Conservation (phyloP, 2,797 vertebrate genomes). For the Siniperca scherzeri region DNA sequence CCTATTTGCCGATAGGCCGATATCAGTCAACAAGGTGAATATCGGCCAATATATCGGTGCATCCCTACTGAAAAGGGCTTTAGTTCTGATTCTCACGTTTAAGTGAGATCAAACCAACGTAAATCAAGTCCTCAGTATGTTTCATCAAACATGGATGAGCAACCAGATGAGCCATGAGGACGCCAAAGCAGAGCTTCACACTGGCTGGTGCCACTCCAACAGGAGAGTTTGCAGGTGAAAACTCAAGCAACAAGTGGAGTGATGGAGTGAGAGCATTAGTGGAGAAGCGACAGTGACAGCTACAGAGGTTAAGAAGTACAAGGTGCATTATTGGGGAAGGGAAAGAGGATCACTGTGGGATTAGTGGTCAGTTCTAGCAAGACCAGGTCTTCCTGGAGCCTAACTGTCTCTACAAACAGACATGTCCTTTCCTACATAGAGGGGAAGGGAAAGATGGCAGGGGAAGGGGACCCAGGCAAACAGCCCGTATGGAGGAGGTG, state of each 20-base stretch:
- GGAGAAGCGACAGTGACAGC: constrained; percentile 27
- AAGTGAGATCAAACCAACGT: constrained; percentile 16
- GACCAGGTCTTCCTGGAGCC: constrained; percentile 39
- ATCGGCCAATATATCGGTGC: too few relatives aligned
- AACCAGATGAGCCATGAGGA: constrained; percentile 47
- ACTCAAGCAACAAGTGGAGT: constrained; percentile 66
- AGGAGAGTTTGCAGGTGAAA: constrained; percentile 58
- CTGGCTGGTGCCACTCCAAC: constrained; percentile 68
- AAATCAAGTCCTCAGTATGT: constrained; percentile 7
- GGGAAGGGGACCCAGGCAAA: constrained; percentile 28
- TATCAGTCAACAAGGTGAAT: too few relatives aligned
- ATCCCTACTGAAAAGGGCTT: constrained; percentile 9
- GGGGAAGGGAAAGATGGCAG: constrained; percentile 24
- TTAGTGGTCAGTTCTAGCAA: constrained; percentile 66
- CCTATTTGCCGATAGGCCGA: too few relatives aligned
- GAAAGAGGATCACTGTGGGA: constrained; percentile 48
- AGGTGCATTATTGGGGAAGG: constrained; percentile 47
- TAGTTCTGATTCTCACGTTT: background rate
- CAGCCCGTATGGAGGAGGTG: constrained; percentile 33
- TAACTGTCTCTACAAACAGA: constrained; percentile 43
- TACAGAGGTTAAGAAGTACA: constrained; percentile 44
- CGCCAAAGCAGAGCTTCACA: constrained; percentile 55
- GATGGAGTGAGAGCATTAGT: constrained; percentile 48
- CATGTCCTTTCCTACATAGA: constrained; percentile 24
- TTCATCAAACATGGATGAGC: constrained; percentile 39